A percentile compares a stretch with the other conserved stretches of the same genome.
Evolutionary conservation across 2,113 vertebrate genomes (phyloP).

Genomic region (Struthidea cinerea): DNA sequence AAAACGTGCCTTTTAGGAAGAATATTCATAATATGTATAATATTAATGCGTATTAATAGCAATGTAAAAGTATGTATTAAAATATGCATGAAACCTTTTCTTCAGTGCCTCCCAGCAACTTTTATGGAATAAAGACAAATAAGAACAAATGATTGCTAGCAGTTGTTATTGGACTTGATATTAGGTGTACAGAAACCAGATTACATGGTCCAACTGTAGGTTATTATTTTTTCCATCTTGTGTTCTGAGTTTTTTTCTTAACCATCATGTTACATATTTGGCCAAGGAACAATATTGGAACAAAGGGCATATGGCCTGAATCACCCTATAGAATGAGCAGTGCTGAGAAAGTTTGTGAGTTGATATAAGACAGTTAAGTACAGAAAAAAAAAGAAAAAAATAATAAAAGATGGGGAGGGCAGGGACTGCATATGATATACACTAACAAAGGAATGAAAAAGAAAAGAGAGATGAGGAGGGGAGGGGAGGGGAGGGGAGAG

Average conservation of each 20-base stretch:
- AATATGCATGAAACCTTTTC: not conserved
- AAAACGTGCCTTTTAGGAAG: not conserved
- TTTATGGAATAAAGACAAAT: not conserved
- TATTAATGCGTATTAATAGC: not conserved
- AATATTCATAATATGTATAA: not conserved
- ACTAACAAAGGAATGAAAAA: rapidly evolving
- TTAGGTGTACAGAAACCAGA: not conserved
- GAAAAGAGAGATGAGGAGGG: not conserved
- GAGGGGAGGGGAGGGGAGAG: not conserved
- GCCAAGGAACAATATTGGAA: not conserved
- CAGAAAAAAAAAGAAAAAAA: too few relatives aligned
- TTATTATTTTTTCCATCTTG: not conserved
- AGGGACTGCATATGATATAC: not conserved
- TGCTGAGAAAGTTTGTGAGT: not conserved
- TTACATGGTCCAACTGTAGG: not conserved
- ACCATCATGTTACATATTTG: not conserved
- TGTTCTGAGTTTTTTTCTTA: not conserved
- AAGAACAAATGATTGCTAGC: not conserved
- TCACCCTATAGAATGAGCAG: not conserved
- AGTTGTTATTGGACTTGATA: not conserved
- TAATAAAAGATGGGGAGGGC: rapidly evolving
- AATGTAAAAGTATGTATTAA: not conserved
- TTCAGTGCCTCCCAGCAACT: not conserved
- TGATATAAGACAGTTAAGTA: not conserved
- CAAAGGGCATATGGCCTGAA: not conserved